Base-by-base conservation (phyloP, 2,797 vertebrate species). In the Halcyon badia region DNA sequence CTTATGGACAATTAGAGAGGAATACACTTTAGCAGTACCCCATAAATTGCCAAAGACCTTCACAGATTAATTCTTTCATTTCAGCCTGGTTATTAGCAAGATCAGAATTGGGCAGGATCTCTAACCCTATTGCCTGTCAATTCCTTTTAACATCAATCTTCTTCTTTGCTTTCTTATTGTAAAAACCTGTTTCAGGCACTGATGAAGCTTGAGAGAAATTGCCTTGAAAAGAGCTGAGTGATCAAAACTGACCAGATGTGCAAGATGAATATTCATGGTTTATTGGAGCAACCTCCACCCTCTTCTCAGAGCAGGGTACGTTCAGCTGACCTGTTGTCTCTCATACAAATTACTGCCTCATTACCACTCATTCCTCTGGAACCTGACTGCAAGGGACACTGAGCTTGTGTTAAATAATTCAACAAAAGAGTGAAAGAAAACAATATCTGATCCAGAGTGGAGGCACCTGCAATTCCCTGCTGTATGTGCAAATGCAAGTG, bases 121-220 rank as follows among this genome's bases (percentile, higher is more conserved):
- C 97, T 97, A 97, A 97, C 95, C 94, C 70, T 92, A 96, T 96
- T 97, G 92, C 94, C 92, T 98, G 97, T 96, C 97, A 97, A 96
- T 97, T 97, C 91, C 48, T 87, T 87, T 98, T 97, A 98, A 66
- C 72, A 48, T 97, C 83, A 85, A 31, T 95, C 91, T 95, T 97
- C 75, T 73, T 91, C 62, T 92, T 83, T 54, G 15, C 60, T 51
- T 89, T 76, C 93, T 93, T 83, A 85, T 87, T 95, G 90, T 92
- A 89, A 78, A 90, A 96, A 92, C 65, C 79, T 79, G 54, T 90
- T 96, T 96, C 81, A 78, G 66, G 80, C 51, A 81, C 37, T 95
- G 81, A 86, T 86, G 91, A 83, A 94, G 58, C 84, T 87, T 97
- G 92, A 91, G 54, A 89, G 73, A 89, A 87, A 94, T 69, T 52